These are phyloP conservation scores for Margarornis squamiger DNA, from an alignment of 2,797 vertebrate genomes.

Conservation along the genomic window DNA sequence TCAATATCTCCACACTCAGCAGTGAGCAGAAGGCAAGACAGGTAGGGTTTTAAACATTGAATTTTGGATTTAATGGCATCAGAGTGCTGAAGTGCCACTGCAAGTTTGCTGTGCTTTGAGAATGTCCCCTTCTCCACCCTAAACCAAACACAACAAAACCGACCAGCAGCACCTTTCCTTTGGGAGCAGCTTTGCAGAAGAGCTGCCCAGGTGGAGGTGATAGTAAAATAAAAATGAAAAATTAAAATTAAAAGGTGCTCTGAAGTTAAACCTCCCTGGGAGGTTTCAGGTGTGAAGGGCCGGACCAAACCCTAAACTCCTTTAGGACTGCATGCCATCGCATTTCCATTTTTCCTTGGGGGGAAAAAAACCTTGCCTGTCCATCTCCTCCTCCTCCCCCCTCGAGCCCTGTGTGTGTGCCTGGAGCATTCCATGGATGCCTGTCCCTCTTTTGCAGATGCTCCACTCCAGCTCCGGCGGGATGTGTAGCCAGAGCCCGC, in stretches of 20 bases:
- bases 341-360: too few species aligned
- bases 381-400: too few species aligned
- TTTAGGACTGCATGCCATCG: too few species aligned
- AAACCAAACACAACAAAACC: not conserved
- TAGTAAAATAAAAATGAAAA: not conserved
- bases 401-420: too few species aligned
- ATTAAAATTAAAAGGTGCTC: not conserved
- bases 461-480: slow-evolving; percentile 53
- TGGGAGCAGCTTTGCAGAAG: not conserved
- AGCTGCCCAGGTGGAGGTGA: not conserved
- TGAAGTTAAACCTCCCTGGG: too few species aligned
- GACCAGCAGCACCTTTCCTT: not conserved
- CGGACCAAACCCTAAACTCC: too few species aligned
- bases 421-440: too few species aligned
- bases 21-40: not conserved
- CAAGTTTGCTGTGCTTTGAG: not conserved
- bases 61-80: not conserved
- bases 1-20: not conserved
- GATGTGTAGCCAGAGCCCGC: slow-evolving; percentile 69
- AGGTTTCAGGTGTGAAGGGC: too few species aligned
- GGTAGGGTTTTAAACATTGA: too few species aligned
- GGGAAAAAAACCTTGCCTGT: too few species aligned
- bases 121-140: not conserved
- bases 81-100: not conserved
- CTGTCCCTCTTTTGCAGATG: too few species aligned